Evolutionary conservation across 2,888 invertebrate species (phyloP), one percentile per base, ranked within the genome.

Genomic region (Eupithecia exiguata): DNA sequence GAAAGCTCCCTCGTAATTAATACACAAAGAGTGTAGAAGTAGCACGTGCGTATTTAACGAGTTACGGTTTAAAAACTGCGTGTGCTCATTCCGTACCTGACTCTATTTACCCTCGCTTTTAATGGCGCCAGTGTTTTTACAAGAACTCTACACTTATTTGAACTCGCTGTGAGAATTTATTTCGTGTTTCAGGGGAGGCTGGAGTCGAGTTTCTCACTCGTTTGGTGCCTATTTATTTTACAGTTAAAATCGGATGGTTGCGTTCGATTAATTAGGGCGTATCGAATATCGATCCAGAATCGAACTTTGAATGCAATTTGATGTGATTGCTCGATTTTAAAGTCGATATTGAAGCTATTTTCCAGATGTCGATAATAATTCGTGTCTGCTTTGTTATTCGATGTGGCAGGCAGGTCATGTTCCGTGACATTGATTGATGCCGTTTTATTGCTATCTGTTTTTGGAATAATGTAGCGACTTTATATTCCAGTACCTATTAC

Each of bases 361-460:
- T 76, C 53, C 76, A 71, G 68, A 66, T 75, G 71, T 74, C 74
- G 72, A 74, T 65, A 78, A 79, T 75, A 80, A 78, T 79, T 61
- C 68, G 78, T 63, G 75, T 74, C 75, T 70, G 77, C 77, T 73
- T 75, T 73, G 79, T 80, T 78, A 75, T 80, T 78, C 80, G 77
- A 80, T 82, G 84, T 81, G 84, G 81, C 82, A 71, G 79, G 61
- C 69, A 14, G 83, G 82, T 85, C 82, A 86, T 87, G 86, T 86
- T 86, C 79, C 79, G 79, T 72, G 81, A 82, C 84, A 81, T 81
- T 87, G 87, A 89, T 90, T 86, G 85, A 90, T 89, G 78, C 81
- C 77, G 78, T 77, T 81, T 75, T 70, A 75, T 72, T 73, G 68
- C 70, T 70, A 78, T 75, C 74, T 72, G 36, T 49, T 71, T 75